Evolutionary conservation across 2,797 vertebrate species (phyloP).

Genomic region (Clarias platycephalus): DNA sequence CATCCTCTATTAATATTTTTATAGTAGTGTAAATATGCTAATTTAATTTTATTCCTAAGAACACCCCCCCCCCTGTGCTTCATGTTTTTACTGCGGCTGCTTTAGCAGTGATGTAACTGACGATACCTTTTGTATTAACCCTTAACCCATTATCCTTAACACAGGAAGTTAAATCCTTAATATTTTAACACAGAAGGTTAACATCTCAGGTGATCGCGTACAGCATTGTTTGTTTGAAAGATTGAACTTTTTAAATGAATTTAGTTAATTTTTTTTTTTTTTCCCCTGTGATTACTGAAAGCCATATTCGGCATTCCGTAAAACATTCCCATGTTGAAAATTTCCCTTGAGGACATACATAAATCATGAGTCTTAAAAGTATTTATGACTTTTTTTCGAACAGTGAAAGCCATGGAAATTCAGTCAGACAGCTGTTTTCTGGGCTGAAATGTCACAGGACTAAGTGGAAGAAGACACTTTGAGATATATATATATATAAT

Average conservation of each 20-base stretch:
- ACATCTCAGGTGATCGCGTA: background rate
- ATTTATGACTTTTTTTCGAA: background rate
- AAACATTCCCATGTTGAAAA: background rate
- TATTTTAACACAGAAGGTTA: background rate
- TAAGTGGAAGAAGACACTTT: background rate
- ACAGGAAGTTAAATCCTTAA: background rate
- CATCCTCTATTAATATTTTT: conserved; percentile 57
- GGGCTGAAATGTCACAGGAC: background rate
- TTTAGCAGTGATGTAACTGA: background rate
- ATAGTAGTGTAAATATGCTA: conserved; percentile 51
- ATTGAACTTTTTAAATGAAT: background rate
- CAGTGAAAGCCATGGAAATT: background rate
- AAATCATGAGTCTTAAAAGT: background rate
- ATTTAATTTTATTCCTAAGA: conserved; percentile 43
- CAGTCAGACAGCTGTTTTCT: conserved; percentile 25
- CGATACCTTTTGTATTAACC: background rate
- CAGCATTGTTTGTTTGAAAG: background rate
- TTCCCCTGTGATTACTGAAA: background rate
- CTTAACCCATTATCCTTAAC: background rate
- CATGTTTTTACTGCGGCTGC: background rate
- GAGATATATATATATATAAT: too few relatives aligned
- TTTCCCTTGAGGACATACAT: background rate
- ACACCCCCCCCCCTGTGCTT: background rate
- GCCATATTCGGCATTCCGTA: background rate
- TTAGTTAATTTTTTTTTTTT: background rate